Conservation (phyloP, 2,797 vertebrate genomes). For the Hafferia zeledoni region DNA sequence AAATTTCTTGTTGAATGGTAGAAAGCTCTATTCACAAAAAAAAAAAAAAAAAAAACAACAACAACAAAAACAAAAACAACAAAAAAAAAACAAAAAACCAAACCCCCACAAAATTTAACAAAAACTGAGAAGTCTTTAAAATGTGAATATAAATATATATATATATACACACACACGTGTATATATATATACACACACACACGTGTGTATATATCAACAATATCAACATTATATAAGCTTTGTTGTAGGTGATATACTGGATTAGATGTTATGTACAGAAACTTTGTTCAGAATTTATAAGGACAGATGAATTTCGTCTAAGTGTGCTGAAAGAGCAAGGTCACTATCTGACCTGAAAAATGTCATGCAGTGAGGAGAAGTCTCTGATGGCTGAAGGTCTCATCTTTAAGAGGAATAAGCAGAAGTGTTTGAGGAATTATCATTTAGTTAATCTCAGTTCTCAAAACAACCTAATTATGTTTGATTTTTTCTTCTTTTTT, state of each 20-base stretch:
- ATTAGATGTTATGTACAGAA: background rate
- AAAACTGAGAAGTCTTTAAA: background rate
- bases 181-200: no score
- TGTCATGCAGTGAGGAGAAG: no score
- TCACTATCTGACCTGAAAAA: background rate
- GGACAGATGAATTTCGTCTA: background rate
- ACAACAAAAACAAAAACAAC: no score
- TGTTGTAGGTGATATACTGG: background rate
- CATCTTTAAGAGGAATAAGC: background rate
- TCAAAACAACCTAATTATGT: background rate
- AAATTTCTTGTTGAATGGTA: background rate
- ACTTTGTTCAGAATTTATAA: background rate
- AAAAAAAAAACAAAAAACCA: background rate
- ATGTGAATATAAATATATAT: background rate
- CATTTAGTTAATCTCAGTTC: background rate
- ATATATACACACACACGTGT: no score
- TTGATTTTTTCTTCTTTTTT: rapidly evolving
- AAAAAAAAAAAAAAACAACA: background rate
- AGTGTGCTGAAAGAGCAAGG: background rate
- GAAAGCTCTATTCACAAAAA: background rate
- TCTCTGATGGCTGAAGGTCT: background rate
- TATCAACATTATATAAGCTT: background rate
- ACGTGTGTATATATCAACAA: no score
- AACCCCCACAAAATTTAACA: no score
- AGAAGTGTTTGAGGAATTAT: background rate